Evolutionary conservation across 1,140 invertebrate genomes (phyloP), one percentile per base, ranked within the genome.

Genomic region (Lordiphosa mommai): DNA sequence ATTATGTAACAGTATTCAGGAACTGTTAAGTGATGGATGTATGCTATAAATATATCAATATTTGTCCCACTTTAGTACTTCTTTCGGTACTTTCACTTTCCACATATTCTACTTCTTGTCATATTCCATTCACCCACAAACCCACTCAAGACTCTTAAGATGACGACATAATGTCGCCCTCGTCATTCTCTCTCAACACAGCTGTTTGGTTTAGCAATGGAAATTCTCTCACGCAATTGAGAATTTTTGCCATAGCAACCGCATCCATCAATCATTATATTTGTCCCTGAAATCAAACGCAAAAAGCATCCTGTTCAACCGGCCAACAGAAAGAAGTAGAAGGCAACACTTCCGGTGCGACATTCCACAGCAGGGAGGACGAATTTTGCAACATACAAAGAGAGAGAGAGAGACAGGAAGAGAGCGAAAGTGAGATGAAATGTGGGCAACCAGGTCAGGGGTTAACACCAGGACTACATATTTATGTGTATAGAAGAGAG

Each of bases 251-350:
- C 79, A 72, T 79, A 65, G 72, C 73, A 79, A 79, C 73, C 36
- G 61, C 14, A 46, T 37, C 68, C 65, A 85, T 85, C 79, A 85
- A 85, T 85, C 84, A 87, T 87, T 69, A 72, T 64, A 87, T 80
- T 84, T 87, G 84, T 87, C 84, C 77, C 84, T 87, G 84, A 87
- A 87, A 87, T 87, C 84, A 87, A 87, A 87, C 86, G 72, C 77
- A 87, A 87, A 87, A 87, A 87, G 84, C 85, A 87, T 87, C 77
- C 70, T 79, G 34, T 32, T 37, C 30, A 63, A 38, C 63, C 70
- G 84, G 84, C 61, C 38, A 71, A 32, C 84, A 87, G 84, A 33
- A 65, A 37, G 8, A 34, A 34, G 43, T 37, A 36, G 59, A 48
- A 60, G 60, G 72, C 47, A 23, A 8, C 27, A 51, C 38, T 61